Evolutionary conservation across 2,797 vertebrate species (phyloP).

Genomic region (Muscicapa striata): DNA sequence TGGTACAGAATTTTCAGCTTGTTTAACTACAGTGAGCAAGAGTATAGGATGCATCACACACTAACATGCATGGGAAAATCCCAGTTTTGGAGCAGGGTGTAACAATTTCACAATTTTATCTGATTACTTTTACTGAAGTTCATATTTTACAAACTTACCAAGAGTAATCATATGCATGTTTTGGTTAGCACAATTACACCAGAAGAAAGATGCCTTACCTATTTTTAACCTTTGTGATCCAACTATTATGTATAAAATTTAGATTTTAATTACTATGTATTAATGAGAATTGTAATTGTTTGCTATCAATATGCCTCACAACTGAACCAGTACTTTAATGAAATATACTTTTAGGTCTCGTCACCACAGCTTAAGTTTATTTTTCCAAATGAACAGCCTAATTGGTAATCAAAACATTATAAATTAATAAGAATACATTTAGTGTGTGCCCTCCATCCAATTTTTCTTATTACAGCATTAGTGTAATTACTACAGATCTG

Average conservation of each 20-base stretch:
- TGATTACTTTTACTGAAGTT: conserved; percentile 31
- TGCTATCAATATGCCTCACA: background rate
- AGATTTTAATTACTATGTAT: conserved; percentile 8
- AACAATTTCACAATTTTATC: conserved; percentile 43
- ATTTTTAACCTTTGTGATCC: background rate
- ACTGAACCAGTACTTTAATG: background rate
- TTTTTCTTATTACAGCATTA: background rate
- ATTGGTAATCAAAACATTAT: background rate
- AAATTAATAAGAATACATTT: background rate
- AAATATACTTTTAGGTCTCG: background rate
- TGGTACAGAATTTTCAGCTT: background rate
- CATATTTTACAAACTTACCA: background rate
- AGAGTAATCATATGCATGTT: background rate
- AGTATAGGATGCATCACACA: background rate
- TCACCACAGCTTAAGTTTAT: background rate
- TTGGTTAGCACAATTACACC: background rate
- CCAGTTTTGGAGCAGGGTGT: background rate
- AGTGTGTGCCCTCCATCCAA: background rate
- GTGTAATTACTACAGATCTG: background rate
- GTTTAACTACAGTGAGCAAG: background rate
- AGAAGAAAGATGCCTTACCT: background rate
- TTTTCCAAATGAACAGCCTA: background rate
- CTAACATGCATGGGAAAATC: background rate
- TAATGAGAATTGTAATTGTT: background rate
- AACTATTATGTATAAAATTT: conserved; percentile 16